A percentile compares a stretch with the other conserved stretches of the same genome.
These are phyloP conservation scores for Psittacara wagleri DNA, from an alignment of 2,113 vertebrate genomes.

Conservation along the genomic window DNA sequence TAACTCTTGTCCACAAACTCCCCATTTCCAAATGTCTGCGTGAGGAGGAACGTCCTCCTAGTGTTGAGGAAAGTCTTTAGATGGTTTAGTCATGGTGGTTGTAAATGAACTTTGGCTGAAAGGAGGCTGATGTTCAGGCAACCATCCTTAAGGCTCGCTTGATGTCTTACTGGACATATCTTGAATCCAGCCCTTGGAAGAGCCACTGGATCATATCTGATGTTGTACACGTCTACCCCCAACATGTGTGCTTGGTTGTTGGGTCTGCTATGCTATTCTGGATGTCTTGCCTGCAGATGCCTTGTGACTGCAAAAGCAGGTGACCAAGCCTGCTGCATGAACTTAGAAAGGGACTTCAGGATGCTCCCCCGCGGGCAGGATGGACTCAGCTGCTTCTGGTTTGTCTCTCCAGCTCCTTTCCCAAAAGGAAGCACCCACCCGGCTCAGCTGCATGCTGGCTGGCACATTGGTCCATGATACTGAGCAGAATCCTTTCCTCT, in stretches of 20 bases:
- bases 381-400: not conserved
- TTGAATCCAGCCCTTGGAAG: not conserved
- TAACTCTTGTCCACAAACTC: not conserved
- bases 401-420: not conserved
- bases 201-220: not conserved
- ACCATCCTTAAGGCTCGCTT: not conserved
- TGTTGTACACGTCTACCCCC: not conserved
- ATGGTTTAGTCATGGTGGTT: not conserved
- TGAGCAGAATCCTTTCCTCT: not conserved
- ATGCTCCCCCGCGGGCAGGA: not conserved
- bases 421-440: not conserved
- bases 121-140: not conserved
- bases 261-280: not conserved
- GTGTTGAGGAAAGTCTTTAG: not conserved
- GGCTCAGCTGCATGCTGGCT: not conserved
- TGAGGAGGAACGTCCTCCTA: not conserved
- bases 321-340: not conserved
- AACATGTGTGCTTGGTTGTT: accelerated
- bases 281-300: not conserved
- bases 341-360: not conserved
- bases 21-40: not conserved
- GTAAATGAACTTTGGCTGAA: not conserved
- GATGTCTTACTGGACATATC: not conserved
- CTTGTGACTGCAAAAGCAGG: not conserved
- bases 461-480: not conserved